Conservation (phyloP, 1,140 invertebrate species). For the Adoxophyes honmai region DNA sequence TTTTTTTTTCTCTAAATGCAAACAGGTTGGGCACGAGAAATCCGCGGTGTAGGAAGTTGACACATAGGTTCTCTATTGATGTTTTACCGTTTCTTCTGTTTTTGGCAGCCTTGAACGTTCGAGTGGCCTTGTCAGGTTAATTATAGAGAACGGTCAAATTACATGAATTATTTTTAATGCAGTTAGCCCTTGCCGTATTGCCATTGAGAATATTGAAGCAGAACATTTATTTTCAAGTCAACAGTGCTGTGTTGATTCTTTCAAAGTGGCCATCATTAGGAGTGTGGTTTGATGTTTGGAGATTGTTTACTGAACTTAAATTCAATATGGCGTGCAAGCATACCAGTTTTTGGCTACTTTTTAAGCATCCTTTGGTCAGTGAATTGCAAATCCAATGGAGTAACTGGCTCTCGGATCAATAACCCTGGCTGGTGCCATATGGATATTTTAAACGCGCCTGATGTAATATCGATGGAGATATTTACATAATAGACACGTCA, state of each 20-base stretch:
- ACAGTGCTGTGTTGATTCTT: no score
- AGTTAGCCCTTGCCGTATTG: not conserved
- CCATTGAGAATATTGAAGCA: no score
- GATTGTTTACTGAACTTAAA: no score
- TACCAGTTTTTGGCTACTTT: no score
- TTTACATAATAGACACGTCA: not conserved
- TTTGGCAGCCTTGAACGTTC: slow-evolving; percentile 9
- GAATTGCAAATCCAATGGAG: not conserved
- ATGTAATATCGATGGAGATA: not conserved
- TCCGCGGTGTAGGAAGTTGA: slow-evolving; percentile 43
- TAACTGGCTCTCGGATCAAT: not conserved
- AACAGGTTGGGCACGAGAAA: slow-evolving; percentile 59
- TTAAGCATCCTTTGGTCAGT: not conserved
- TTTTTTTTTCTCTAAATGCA: slow-evolving; percentile 34
- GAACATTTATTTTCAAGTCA: no score
- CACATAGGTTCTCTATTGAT: slow-evolving; percentile 32
- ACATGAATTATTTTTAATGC: slow-evolving; percentile 8
- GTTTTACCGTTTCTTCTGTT: slow-evolving; percentile 27
- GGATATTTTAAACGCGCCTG: not conserved
- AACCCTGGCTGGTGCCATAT: not conserved
- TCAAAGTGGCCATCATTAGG: no score
- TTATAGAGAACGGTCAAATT: slow-evolving; percentile 3
- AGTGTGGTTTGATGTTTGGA: no score
- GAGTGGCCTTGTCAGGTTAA: slow-evolving; percentile 2
- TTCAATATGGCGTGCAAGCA: no score